Conservation (phyloP, 1,140 invertebrate species). For the Elymnias hypermnestra region DNA sequence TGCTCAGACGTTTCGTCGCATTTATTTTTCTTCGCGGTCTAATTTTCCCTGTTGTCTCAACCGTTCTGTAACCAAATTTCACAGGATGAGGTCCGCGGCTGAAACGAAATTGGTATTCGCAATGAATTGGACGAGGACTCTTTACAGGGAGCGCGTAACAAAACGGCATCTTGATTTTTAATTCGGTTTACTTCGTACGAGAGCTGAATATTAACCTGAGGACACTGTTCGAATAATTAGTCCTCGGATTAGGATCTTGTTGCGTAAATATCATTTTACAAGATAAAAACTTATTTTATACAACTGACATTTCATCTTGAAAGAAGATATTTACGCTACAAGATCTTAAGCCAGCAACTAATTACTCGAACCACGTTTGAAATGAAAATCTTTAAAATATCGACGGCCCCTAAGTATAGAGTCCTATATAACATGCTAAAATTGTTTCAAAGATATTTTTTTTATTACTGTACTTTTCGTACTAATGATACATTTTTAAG, state of each 20-base stretch:
- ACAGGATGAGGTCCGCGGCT: constrained; percentile 61
- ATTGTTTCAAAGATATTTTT: too few species aligned
- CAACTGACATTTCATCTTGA: too few species aligned
- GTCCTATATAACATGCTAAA: too few species aligned
- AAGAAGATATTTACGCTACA: background rate
- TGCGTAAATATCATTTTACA: too few species aligned
- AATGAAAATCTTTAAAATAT: too few species aligned
- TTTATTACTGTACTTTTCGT: too few species aligned
- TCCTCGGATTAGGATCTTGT: constrained; percentile 2
- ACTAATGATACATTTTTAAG: too few species aligned
- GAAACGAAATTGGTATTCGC: constrained; percentile 69
- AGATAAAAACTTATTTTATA: too few species aligned
- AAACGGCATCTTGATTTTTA: constrained; percentile 32
- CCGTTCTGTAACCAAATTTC: constrained; percentile 70
- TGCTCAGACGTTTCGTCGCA: constrained; percentile 60
- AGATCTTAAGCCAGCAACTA: too few species aligned
- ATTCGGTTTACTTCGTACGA: constrained; percentile 32
- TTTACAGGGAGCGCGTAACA: background rate
- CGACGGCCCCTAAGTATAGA: too few species aligned
- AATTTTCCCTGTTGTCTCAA: constrained; percentile 71
- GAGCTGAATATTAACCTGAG: constrained; percentile 35
- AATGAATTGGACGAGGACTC: constrained; percentile 62
- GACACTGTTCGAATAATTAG: constrained; percentile 18
- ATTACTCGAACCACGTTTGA: too few species aligned
- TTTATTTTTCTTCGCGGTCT: constrained; percentile 72